Percentiles rank a stretch among this genome's conserved stretches.
These are phyloP conservation scores for Neotragus pygmaeus DNA, from an alignment of 2,113 vertebrate genomes.

Conservation along the genomic window DNA sequence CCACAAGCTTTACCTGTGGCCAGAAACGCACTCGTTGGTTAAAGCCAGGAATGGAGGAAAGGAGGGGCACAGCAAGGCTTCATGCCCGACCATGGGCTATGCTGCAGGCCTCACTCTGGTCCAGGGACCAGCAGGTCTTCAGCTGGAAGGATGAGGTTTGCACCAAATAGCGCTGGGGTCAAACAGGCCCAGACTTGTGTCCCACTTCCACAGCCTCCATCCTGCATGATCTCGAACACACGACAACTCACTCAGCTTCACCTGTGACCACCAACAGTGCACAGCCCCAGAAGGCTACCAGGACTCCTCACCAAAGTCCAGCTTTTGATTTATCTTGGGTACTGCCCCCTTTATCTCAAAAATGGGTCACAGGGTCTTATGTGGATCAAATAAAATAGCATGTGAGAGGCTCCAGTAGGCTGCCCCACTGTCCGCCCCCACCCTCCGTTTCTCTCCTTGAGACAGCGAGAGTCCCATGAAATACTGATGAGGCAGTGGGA, in stretches of 20 bases:
- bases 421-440: neutral
- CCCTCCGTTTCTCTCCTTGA: neutral
- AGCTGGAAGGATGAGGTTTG: neutral
- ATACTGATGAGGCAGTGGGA: neutral
- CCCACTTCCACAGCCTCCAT: neutral
- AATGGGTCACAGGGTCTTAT: neutral
- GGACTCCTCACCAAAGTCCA: neutral
- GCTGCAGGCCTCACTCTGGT: neutral
- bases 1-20: neutral
- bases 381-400: neutral
- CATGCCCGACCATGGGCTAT: neutral
- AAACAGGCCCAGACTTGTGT: neutral
- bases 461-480: accelerated
- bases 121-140: neutral
- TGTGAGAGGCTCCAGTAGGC: neutral
- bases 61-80: neutral
- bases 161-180: neutral
- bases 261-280: neutral
- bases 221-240: accelerated
- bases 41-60: neutral
- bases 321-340: neutral
- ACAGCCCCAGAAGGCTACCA: neutral
- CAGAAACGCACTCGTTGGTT: neutral
- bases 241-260: neutral
- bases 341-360: neutral